phyloP scores from a whole-genome alignment of 2,113 vertebrate genomes.

The Sceloporus undulatus region DNA sequence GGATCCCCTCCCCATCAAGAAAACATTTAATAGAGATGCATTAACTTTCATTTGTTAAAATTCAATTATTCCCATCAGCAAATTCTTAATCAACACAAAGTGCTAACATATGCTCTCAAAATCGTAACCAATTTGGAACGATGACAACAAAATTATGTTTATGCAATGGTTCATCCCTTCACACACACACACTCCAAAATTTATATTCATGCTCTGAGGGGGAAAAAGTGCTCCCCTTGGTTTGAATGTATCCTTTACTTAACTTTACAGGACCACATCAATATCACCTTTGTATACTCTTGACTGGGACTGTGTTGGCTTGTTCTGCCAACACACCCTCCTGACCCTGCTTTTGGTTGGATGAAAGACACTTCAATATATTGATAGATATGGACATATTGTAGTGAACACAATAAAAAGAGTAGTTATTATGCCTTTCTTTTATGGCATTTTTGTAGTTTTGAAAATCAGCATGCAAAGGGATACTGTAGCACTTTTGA shows the following conservation, averaged over 20 bases:
- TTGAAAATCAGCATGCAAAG: too few relatives aligned
- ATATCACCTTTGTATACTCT: constrained; percentile 33
- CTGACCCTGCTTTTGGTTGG: neutral
- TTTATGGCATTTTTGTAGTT: neutral
- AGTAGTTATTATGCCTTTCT: neutral
- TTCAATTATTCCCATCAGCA: constrained; percentile 52
- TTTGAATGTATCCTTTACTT: neutral
- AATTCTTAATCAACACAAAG: constrained; percentile 57
- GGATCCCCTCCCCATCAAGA: constrained; percentile 28
- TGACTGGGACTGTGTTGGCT: neutral
- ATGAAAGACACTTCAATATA: neutral
- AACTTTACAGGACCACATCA: constrained; percentile 39
- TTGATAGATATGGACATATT: neutral
- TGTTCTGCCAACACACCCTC: neutral
- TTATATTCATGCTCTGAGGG: constrained; percentile 47
- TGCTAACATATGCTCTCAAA: constrained; percentile 45
- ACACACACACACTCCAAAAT: neutral
- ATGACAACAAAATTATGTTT: constrained; percentile 27
- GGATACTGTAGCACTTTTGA: too few relatives aligned
- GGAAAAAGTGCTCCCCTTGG: constrained; percentile 2
- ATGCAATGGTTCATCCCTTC: constrained; percentile 50
- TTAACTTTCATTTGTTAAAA: constrained; percentile 55
- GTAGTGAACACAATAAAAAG: neutral
- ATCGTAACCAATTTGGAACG: constrained; percentile 41
- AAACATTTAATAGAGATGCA: constrained; percentile 61